Evolutionary conservation across 2,888 invertebrate genomes (phyloP).

Genomic region (Chrysodeixis includens): DNA sequence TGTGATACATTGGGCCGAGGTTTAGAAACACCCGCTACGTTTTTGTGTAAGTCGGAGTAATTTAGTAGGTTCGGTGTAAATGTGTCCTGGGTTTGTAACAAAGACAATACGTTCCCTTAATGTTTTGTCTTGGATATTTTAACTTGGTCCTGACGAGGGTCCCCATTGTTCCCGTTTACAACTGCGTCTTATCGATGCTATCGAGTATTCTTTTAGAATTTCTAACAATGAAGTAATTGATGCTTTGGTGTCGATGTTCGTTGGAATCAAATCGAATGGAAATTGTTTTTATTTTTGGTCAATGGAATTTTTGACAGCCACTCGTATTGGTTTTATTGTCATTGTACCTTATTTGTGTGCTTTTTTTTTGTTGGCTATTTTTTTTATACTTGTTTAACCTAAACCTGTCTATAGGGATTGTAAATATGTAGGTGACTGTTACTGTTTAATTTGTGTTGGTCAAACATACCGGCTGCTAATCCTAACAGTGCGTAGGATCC

Average conservation of each 20-base stretch:
- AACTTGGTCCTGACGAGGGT: conserved; percentile 49
- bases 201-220: conserved; percentile 13
- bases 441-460: too few species aligned
- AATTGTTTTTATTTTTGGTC: background rate
- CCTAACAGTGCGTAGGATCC: too few species aligned
- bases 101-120: conserved; percentile 44
- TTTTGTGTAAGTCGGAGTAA: conserved; percentile 22
- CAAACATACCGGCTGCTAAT: too few species aligned
- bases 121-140: conserved; percentile 48
- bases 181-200: conserved; percentile 21
- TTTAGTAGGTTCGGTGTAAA: conserved; percentile 31
- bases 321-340: background rate
- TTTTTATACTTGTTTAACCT: background rate
- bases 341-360: background rate
- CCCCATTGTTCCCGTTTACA: conserved; percentile 31
- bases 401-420: too few species aligned
- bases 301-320: background rate
- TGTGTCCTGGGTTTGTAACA: conserved; percentile 27
- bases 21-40: conserved; percentile 31
- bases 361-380: background rate
- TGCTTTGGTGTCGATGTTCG: background rate
- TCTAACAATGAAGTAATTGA: conserved; percentile 6
- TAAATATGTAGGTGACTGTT: too few species aligned
- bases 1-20: conserved; percentile 32
- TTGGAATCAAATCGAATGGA: background rate